Base-by-base conservation (phyloP, 2,888 invertebrate genomes). In the Pogonocherus hispidulus region DNA sequence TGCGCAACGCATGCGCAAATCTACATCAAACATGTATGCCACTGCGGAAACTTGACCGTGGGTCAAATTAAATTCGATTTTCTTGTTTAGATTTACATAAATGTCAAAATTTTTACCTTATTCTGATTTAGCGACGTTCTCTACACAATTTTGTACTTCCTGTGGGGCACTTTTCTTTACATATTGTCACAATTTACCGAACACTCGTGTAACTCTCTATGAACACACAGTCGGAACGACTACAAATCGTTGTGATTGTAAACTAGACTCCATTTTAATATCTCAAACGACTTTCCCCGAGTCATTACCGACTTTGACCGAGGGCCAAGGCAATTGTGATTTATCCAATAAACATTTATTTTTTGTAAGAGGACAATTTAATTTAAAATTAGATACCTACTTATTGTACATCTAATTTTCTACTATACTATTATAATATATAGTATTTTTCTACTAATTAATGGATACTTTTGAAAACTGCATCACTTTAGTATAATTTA, bases 211-310 rank as follows among this genome's bases (percentile, higher is more conserved):
- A 55, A 65, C 71, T 52, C 56, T 37, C 52, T 52, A 27, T 20
- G 51, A 57, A 66, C 73, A 69, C 76, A 75, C 76, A 69, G 70
- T 73, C 72, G 73, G 74, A 79, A 81, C 80, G 80, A 80, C 81
- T 82, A 79, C 80, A 81, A 82, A 81, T 78, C 81, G 82, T 82
- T 81, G 74, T 80, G 78, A 75, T 78, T 74, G 77, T 79, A 78
- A 81, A 76, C 74, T 72, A 70, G 78, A 76, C 78, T 76, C 79
- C 79, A 79, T 79, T 79, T 79, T 79, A 78, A 80, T 79, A 73
- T 75, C 51, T 23, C 18, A 41, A 19, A 20, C 73, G 71, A 71
- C 32, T 56, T 22, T 59, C 27, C 37, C 67, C 69, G 73, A 70
- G 55, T 51, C 18, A 20, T 20, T 16, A 55, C 70, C 72, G 70